A percentile compares a stretch with the other conserved stretches of the same genome.
Conservation (phyloP, 2,113 vertebrate genomes). For the Corythaixoides concolor region DNA sequence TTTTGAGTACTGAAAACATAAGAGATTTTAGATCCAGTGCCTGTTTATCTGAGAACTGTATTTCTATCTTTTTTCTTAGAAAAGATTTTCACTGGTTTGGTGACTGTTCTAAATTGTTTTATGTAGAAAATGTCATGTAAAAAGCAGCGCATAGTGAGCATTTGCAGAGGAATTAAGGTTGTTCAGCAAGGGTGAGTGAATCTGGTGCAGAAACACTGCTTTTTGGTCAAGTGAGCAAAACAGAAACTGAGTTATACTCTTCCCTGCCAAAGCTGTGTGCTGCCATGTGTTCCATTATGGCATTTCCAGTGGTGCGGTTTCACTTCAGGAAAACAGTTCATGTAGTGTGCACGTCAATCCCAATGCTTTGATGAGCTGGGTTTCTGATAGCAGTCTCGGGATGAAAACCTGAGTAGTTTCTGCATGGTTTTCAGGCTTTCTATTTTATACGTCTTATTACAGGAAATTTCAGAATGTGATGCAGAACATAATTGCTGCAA, state of each 20-base stretch:
- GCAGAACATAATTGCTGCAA: not conserved
- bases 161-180: not conserved
- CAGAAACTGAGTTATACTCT: not conserved
- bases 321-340: not conserved
- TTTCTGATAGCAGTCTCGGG: not conserved
- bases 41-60: not conserved
- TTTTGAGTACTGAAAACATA: not conserved
- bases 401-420: not conserved
- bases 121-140: not conserved
- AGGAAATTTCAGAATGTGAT: not conserved
- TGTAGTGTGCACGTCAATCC: not conserved
- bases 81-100: not conserved
- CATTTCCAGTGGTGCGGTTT: not conserved
- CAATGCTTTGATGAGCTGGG: not conserved
- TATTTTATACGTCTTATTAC: not conserved
- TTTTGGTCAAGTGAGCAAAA: not conserved
- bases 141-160: not conserved
- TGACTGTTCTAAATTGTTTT: not conserved
- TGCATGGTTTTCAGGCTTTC: not conserved
- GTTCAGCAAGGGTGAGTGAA: not conserved
- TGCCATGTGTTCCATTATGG: not conserved
- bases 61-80: not conserved
- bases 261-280: not conserved
- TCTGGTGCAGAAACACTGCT: not conserved
- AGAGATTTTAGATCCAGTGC: not conserved